phyloP scores from a whole-genome alignment of 2,113 vertebrate genomes.

The Tamias sibiricus region DNA sequence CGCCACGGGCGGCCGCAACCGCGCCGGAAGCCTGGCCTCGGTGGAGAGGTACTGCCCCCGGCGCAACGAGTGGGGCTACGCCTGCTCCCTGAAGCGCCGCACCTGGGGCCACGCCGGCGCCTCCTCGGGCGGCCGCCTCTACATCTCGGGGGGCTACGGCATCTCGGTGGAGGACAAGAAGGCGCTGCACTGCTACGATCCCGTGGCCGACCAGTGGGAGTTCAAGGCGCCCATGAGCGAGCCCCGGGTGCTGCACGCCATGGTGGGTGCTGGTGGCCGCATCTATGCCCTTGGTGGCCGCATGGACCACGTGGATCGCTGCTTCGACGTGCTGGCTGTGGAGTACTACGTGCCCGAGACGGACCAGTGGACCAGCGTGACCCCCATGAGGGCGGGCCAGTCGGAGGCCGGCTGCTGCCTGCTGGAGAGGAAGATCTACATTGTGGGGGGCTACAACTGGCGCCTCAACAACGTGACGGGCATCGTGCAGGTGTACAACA shows the following conservation, averaged over 20 bases:
- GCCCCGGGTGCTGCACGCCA: conserved; percentile 95
- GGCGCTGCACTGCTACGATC: conserved; percentile 95
- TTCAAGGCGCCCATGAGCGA: conserved; percentile 96
- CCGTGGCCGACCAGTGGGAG: conserved; percentile 92
- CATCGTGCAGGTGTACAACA: conserved; percentile 98
- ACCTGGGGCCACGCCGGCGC: conserved; percentile 97
- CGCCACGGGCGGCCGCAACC: conserved; percentile 96
- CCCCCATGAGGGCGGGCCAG: conserved; percentile 96
- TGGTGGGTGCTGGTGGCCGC: conserved; percentile 89
- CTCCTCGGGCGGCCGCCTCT: conserved; percentile 89
- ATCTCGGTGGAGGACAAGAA: conserved; percentile 97
- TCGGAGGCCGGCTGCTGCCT: conserved; percentile 97
- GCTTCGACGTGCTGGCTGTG: conserved; percentile 95
- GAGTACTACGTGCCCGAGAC: conserved; percentile 95
- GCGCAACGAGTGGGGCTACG: conserved; percentile 94
- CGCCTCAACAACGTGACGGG: conserved; percentile 98
- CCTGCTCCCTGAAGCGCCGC: conserved; percentile 94
- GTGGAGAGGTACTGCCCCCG: conserved; percentile 96
- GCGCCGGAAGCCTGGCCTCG: conserved; percentile 95
- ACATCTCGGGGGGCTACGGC: conserved; percentile 96
- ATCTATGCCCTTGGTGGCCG: conserved; percentile 95
- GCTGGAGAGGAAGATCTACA: conserved; percentile 94
- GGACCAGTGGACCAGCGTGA: conserved; percentile 96
- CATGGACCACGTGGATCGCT: conserved; percentile 98
- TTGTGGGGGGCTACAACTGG: conserved; percentile 98